Percentiles rank a stretch among this genome's conserved stretches.
phyloP scores from a whole-genome alignment of 1,140 invertebrate genomes.

The Paraescarpia echinospica region DNA sequence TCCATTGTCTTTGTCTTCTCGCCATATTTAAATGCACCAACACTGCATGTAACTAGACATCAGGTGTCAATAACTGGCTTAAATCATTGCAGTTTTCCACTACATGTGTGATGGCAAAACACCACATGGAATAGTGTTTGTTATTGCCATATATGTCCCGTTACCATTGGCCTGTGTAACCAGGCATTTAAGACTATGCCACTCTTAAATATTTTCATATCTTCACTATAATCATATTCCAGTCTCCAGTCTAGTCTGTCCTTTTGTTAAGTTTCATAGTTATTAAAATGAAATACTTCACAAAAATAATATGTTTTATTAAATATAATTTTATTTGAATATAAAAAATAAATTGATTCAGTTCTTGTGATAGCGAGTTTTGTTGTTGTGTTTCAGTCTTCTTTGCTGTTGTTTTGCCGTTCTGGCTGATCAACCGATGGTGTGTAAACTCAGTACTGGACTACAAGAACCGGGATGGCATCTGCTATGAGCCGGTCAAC shows the following conservation, averaged over 20 bases:
- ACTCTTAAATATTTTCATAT: no score
- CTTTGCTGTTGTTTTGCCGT: slow-evolving; percentile 41
- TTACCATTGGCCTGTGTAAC: no score
- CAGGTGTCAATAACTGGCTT: no score
- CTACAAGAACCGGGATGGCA: slow-evolving; percentile 32
- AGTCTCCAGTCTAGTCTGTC: background rate
- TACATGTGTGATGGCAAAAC: no score
- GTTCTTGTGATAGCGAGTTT: background rate
- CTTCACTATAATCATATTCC: background rate
- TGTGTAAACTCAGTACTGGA: slow-evolving; percentile 40
- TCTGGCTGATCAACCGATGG: slow-evolving; percentile 42
- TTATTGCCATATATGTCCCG: no score
- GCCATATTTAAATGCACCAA: no score
- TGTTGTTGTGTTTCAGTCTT: slow-evolving; percentile 38
- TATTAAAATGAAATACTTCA: background rate
- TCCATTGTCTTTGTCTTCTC: no score
- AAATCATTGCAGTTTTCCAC: no score
- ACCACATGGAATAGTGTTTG: no score
- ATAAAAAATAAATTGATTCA: background rate
- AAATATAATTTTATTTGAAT: background rate
- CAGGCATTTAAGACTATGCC: no score
- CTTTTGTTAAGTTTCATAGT: background rate
- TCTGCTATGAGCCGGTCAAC: slow-evolving; percentile 49
- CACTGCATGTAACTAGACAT: no score
- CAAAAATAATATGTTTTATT: background rate